Base-by-base conservation (phyloP, 2,113 vertebrate species). In the Siniperca chuatsi region DNA sequence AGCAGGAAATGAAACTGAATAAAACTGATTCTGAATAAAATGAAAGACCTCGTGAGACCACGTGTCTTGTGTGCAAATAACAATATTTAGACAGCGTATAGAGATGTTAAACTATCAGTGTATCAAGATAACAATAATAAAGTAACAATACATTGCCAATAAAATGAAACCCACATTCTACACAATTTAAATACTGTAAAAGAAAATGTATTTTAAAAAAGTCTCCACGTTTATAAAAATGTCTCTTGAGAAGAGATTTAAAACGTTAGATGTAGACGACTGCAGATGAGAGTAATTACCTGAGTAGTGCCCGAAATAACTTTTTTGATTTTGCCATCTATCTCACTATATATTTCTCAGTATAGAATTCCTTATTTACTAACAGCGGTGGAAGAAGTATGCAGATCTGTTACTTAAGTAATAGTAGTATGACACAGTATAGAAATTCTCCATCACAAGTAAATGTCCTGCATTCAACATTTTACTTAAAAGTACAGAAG, bases 1-100 rank as follows among this genome's bases (percentile, higher is more conserved):
- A 82, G 60, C 66, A 64, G 44, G 73, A 82, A 82, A 75, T 86
- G 16, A 66, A 72, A 85, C 58, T 33, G 42, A 75, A 73, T 66
- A 46, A 44, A 86, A 85, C 74, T 25, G 8, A n/a, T 78, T 71
- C n/a, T 75, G 75, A 75, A 12, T n/a, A 42, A 66, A 66, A 35
- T 67, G 25, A 33, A 69, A 73, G 54, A 37, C 18, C 0, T 15
- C 40, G 23, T 42, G 54, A 74, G 71, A 72, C 73, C 9, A 50
- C 20, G 15, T 33, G 15, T 35, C 44, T 40, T 44, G 4, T 11
- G 20, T 35, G 13, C 61, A 67, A 82, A 61, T n/a, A 78, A 13
- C 12, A 46, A 46, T 10, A 74, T 73, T 50, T 25, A 25, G 12
- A 75, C n/a, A 4, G 8, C 13, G 69, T 52, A 35, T 16, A 46